Base-by-base conservation (phyloP, 2,113 vertebrate species). In the Muntiacus reevesi region DNA sequence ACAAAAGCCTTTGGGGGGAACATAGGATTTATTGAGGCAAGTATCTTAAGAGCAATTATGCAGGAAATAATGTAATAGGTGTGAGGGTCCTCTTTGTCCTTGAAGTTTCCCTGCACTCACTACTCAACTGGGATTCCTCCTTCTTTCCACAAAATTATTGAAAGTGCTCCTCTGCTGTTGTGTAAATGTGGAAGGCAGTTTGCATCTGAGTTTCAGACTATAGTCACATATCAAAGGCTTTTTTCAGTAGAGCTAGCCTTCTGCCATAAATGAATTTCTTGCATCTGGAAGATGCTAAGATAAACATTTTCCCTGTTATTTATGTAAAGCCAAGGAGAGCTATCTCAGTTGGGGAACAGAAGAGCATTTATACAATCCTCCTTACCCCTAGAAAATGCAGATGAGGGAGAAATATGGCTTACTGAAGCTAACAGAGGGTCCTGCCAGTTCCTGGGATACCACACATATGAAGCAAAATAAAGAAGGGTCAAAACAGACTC, bases 251-350 rank as follows among this genome's bases (percentile, higher is more conserved):
- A 94, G 36, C 6, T 78, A 83, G 28, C 2, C 43, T 94, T 97
- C 54, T 89, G 54, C 83, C 50, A 87, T 47, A 97, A 97, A 82
- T 55, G 14, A 91, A 64, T 92, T 95, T 95, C n/a, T 92, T 91
- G 9, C 25, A 36, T 89, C 55, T 95, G 50, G 12, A 50, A 50
- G 47, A 64, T 93, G 54, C 86, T 86, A 93, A 91, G 93, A 96
- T 82, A 95, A 91, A 36, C 30, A 79, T 16, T 54, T 82, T 60
- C 47, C 27, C 13, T 36, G 9, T 94, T 45, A 62, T 10, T 91
- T 52, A 27, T 16, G 6, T 64, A 82, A 94, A 81, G 54, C 87
- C 52, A 78, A 74, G 16, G 21, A 92, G 59, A 74, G 17, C 25
- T 81, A 23, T 81, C 64, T 86, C 74, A 47, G 60, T 21, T 43